phyloP scores from a whole-genome alignment of 1,140 invertebrate species.

The Calliphora vicina region DNA sequence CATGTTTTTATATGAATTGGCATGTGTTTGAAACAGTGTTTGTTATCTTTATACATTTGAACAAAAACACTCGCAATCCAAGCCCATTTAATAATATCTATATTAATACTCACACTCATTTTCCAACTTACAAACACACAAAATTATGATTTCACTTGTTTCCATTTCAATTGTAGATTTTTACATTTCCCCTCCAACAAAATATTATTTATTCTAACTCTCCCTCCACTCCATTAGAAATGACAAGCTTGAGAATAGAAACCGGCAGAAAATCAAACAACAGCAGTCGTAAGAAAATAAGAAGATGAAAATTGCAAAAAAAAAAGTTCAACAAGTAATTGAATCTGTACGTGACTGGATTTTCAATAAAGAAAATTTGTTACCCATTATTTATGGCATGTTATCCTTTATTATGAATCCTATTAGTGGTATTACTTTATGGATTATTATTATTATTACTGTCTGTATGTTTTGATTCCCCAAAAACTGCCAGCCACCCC shows the following conservation, averaged over 20 bases:
- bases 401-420: constrained; percentile 38
- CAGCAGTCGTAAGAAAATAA: not conserved
- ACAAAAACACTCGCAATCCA: not conserved
- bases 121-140: not conserved
- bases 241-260: not conserved
- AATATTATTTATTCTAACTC: not conserved
- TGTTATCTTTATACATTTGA: not conserved
- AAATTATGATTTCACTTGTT: constrained; percentile 30
- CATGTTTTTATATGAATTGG: not conserved
- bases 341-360: constrained; percentile 29
- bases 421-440: constrained; percentile 36
- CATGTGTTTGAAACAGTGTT: not conserved
- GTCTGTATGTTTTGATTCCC: not conserved
- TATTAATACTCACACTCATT: not conserved
- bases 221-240: not conserved
- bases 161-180: constrained; percentile 20
- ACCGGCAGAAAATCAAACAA: not conserved
- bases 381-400: constrained; percentile 33
- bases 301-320: not conserved
- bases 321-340: constrained; percentile 36
- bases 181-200: not conserved
- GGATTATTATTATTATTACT: constrained; percentile 34
- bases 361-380: constrained; percentile 32
- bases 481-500: not conserved
- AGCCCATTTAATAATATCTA: not conserved